Evolutionary conservation across 2,888 invertebrate species (phyloP), one percentile per base, ranked within the genome.

Genomic region (Eristalis arbustorum): DNA sequence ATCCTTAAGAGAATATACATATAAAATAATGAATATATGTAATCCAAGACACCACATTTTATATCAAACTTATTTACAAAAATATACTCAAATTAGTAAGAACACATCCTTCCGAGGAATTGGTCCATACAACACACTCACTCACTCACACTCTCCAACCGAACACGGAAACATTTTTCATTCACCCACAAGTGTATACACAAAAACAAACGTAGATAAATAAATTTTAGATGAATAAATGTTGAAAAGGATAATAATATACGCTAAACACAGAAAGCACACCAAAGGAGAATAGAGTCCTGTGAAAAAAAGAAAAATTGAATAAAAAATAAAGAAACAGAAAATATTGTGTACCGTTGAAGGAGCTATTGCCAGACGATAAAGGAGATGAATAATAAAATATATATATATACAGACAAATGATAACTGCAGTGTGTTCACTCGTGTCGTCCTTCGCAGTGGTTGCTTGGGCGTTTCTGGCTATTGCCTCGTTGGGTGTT

Each of bases 151-250:
- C n/a, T 37, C 40, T n/a, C n/a, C n/a, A n/a, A n/a, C n/a, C n/a
- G n/a, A 25, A 73, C 61, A 82, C 18, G 49, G n/a, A 68, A 34
- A 42, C 25, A 64, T 66, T n/a, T n/a, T n/a, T n/a, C n/a, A 69
- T 31, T 37, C 31, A 71, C n/a, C 71, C 28, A 78, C 40, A 72
- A 64, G 34, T n/a, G n/a, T 11, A 25, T 25, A 25, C 25, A 25
- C 25, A 25, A 25, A 79, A 40, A n/a, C n/a, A n/a, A 77, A 37
- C 68, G 69, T 83, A 87, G 83, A 59, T 83, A 83, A 83, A 83
- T 83, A 83, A 87, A 83, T 83, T 83, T 83, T 83, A 87, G 83
- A 79, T 75, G 83, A 87, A 87, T 83, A 78, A 79, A 87, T 87
- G 83, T 83, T 83, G 75, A 83, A 74, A 56, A 79, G 63, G 74